Conservation (phyloP, 2,888 invertebrate species). For the Lycocerus yunnanus region DNA sequence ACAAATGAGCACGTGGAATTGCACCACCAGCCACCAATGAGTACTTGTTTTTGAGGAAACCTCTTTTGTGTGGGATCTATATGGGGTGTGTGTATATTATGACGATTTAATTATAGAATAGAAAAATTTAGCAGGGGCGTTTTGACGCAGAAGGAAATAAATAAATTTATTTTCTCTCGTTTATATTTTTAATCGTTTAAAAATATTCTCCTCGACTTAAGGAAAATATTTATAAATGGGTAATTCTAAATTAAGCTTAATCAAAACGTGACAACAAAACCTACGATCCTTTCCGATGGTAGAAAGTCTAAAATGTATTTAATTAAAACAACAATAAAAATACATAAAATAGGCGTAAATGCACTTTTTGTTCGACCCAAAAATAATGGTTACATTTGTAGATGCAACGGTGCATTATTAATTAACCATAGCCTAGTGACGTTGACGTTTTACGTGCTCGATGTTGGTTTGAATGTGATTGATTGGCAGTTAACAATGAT, state of each 20-base stretch:
- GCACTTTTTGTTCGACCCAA: neutral
- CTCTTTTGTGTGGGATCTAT: neutral
- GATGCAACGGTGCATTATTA: conserved; percentile 12
- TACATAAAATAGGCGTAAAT: conserved; percentile 1
- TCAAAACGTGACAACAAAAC: neutral
- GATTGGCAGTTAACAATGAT: conserved; percentile 15
- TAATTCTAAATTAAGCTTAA: neutral
- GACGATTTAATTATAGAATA: neutral
- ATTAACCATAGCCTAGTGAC: conserved; percentile 8
- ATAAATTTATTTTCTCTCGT: neutral
- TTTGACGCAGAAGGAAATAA: neutral
- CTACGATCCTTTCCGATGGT: neutral
- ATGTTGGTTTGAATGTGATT: conserved; percentile 9
- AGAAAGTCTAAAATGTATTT: neutral
- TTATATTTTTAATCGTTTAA: neutral
- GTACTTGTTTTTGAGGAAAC: neutral
- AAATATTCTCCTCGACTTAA: neutral
- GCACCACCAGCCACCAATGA: neutral
- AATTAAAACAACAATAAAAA: neutral
- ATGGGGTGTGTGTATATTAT: neutral
- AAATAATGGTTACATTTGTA: neutral
- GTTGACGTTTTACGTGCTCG: conserved; percentile 10
- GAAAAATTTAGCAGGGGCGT: neutral
- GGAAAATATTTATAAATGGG: neutral
- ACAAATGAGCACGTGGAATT: neutral